A percentile compares a stretch with the other conserved stretches of the same genome.
phyloP scores from a whole-genome alignment of 2,113 vertebrate species.

The Laticauda laticaudata region DNA sequence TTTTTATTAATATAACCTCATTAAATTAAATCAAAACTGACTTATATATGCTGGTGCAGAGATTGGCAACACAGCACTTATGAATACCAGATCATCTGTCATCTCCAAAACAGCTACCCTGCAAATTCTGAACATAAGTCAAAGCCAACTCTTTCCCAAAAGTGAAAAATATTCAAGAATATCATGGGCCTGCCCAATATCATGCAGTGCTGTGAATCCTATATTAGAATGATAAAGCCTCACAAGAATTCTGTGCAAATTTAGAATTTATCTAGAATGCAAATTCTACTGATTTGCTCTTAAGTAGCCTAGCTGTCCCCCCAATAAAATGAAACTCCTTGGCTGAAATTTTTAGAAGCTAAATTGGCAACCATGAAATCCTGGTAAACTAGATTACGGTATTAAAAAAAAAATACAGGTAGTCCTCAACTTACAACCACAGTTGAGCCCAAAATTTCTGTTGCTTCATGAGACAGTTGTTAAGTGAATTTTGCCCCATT shows the following conservation, averaged over 20 bases:
- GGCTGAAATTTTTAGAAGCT: not conserved
- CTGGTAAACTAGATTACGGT: not conserved
- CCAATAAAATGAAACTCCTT: not conserved
- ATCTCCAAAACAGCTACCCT: not conserved
- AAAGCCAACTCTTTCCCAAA: not conserved
- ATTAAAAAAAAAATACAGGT: not conserved
- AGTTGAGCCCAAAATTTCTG: not conserved
- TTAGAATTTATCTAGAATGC: not conserved
- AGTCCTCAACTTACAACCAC: not conserved
- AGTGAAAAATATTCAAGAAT: not conserved
- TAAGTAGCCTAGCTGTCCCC: not conserved
- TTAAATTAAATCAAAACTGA: not conserved
- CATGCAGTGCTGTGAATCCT: not conserved
- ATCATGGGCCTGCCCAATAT: not conserved
- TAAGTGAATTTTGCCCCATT: not conserved
- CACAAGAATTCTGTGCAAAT: not conserved
- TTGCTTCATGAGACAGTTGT: too few relatives aligned
- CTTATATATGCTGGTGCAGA: not conserved
- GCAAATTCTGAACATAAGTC: not conserved
- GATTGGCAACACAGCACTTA: not conserved
- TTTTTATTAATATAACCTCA: not conserved
- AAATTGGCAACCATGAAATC: not conserved
- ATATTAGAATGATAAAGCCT: not conserved
- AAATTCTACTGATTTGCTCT: not conserved
- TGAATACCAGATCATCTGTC: not conserved